Base-by-base conservation (phyloP, 2,797 vertebrate species). In the Acrossocheilus wenchowensis region DNA sequence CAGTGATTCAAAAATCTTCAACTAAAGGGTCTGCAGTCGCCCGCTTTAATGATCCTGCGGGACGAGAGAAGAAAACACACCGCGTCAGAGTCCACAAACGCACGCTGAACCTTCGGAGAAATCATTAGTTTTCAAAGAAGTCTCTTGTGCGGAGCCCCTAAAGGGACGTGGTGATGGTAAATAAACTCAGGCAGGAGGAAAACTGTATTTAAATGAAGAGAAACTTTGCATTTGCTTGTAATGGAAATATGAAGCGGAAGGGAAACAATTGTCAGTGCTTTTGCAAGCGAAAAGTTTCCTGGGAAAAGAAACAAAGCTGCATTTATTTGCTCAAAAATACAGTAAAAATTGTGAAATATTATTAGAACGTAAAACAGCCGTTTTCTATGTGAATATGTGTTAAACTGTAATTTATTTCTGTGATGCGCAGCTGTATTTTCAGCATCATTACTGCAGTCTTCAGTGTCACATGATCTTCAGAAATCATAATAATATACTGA, bases 41-140 rank as follows among this genome's bases (percentile, higher is more conserved):
- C 95, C 92, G 92, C 95, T 96, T 96, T 98, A 99, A 96, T 98
- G 98, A 95, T 99, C 98, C 98, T 99, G 93, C 0, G 74, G 93
- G 87, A 90, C 23, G 4, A 50, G 12, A n/a, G 69, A 17, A 81
- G 48, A 11, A 45, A 4, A 79, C 2, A n/a, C 6, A 34, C 4
- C 3, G 10, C 4, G 54, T 57, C 23, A 79, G 78, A 0, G 36
- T 9, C 5, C 45, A 74, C 11, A 45, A 0, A 68, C 66, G 17
- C 30, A 3, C 60, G 5, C 50, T 36, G 3, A 3, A 36, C 34
- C 34, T 36, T 36, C 34, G 34, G 34, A 36, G 19, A 12, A 48
- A 48, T 48, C 12, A 48, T 12, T 52, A 6, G 48, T 48, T 15
- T 15, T 5, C 48, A 50, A 50, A 50, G 43, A 45, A 45, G 43